These are phyloP conservation scores for Bombus superbus DNA, from an alignment of 1,140 invertebrate genomes.

Conservation along the genomic window DNA sequence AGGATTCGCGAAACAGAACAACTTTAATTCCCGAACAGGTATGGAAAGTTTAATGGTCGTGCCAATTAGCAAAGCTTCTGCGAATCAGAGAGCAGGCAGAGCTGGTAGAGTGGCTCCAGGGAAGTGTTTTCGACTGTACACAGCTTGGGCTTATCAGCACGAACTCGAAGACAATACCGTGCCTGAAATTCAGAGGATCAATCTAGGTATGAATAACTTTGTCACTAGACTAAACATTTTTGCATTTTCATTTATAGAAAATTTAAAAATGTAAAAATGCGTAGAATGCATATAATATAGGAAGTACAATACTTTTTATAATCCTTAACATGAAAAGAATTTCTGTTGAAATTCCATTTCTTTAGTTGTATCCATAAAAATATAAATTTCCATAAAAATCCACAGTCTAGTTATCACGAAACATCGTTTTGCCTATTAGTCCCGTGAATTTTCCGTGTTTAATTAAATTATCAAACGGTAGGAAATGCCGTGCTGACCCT, in stretches of 20 bases:
- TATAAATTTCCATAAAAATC: not conserved
- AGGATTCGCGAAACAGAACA: conserved; percentile 99
- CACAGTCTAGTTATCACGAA: not conserved
- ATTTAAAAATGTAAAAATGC: not conserved
- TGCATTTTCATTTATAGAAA: not conserved
- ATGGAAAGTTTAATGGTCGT: conserved; percentile 99
- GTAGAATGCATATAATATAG: too few relatives aligned
- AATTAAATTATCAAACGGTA: conserved; percentile 16
- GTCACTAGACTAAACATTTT: not conserved
- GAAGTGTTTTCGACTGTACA: conserved; percentile 99
- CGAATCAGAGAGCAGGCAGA: conserved; percentile 96
- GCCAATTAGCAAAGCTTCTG: conserved; percentile 98
- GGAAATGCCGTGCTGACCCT: conserved; percentile 98
- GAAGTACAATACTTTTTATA: too few relatives aligned
- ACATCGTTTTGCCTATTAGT: not conserved
- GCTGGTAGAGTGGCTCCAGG: conserved; percentile 97
- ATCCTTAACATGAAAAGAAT: too few relatives aligned
- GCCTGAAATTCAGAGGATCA: conserved; percentile 99
- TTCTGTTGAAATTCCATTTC: too few relatives aligned
- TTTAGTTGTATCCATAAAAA: too few relatives aligned
- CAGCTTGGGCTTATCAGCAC: conserved; percentile 98
- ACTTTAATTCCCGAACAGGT: conserved; percentile 98
- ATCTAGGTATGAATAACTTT: conserved; percentile 87
- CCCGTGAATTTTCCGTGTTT: not conserved
- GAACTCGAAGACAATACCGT: conserved; percentile 99